Conservation (phyloP, 2,113 vertebrate species). For the Cryptotis parvus region DNA sequence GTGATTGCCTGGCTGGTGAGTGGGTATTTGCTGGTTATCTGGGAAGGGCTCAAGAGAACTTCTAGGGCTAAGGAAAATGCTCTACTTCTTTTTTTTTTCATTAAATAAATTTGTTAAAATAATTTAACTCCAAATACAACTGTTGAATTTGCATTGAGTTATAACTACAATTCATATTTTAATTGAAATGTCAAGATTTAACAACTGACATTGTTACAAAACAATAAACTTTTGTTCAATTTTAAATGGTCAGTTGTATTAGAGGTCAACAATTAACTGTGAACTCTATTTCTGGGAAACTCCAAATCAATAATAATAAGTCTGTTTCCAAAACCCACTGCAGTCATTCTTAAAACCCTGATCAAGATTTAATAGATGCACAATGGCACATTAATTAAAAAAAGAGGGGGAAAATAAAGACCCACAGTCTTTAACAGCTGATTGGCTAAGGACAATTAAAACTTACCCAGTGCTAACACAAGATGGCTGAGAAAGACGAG, state of each 20-base stretch:
- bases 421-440: conserved; percentile 83
- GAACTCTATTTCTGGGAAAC: conserved; percentile 88
- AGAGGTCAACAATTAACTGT: conserved; percentile 88
- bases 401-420: conserved; percentile 71
- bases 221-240: conserved; percentile 86
- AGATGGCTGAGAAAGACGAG: conserved; percentile 68
- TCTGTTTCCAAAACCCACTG: conserved; percentile 87
- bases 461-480: conserved; percentile 81
- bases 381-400: conserved; percentile 79
- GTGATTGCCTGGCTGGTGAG: not conserved
- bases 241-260: conserved; percentile 89
- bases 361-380: conserved; percentile 88
- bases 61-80: not conserved
- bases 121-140: conserved; percentile 94
- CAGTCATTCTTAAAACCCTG: conserved; percentile 89
- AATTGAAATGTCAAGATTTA: conserved; percentile 89
- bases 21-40: not conserved
- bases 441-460: conserved; percentile 85
- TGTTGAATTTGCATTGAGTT: conserved; percentile 91
- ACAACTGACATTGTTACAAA: conserved; percentile 90
- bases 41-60: not conserved
- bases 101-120: conserved; percentile 95
- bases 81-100: too few relatives aligned
- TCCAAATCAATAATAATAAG: conserved; percentile 86
- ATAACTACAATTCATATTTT: conserved; percentile 90